These are phyloP conservation scores for Hippopotamyrus pictus DNA, from an alignment of 2,797 vertebrate species.

Conservation along the genomic window DNA sequence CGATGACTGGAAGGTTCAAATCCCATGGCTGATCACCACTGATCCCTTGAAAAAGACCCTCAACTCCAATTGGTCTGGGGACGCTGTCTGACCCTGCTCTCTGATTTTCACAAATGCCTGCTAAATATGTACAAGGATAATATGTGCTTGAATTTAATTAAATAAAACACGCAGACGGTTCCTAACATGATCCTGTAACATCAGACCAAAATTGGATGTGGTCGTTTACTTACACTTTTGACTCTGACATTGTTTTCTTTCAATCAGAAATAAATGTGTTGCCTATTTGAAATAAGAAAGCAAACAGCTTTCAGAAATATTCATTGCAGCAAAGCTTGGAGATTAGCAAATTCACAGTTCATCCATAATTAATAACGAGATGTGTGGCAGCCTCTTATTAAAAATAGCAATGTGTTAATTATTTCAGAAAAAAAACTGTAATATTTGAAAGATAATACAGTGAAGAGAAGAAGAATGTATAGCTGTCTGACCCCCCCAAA, in stretches of 20 bases:
- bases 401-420: conserved; percentile 9
- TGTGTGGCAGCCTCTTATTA: not conserved
- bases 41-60: not conserved
- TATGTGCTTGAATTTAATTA: not conserved
- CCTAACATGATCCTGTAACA: not conserved
- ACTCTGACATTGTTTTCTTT: not conserved
- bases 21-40: not conserved
- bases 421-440: not conserved
- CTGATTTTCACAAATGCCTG: not conserved
- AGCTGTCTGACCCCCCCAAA: not conserved
- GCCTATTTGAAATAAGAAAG: not conserved
- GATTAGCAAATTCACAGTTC: not conserved
- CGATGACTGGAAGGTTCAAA: not conserved
- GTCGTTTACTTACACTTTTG: not conserved
- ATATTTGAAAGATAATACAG: not conserved
- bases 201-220: not conserved
- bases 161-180: not conserved
- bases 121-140: not conserved
- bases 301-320: conserved; percentile 5
- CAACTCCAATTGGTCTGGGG: not conserved
- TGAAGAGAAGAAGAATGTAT: not conserved
- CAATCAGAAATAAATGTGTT: not conserved
- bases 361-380: conserved; percentile 3
- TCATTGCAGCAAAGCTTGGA: not conserved
- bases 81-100: not conserved